Conservation (phyloP, 2,797 vertebrate species). For the Sus cebifrons region DNA sequence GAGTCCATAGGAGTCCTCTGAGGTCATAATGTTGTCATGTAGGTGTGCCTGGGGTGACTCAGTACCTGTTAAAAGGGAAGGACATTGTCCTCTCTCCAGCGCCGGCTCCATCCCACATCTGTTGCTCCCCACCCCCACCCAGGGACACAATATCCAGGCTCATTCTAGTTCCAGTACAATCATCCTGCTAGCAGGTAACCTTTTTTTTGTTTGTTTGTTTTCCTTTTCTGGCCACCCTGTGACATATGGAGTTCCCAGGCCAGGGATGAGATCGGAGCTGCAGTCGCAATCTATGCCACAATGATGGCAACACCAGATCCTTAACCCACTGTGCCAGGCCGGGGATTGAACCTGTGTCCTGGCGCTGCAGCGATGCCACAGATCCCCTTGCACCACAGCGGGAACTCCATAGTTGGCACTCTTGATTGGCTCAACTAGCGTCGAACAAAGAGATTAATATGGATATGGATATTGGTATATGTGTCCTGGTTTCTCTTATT, state of each 20-base stretch:
- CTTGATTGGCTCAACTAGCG: slow-evolving; percentile 27
- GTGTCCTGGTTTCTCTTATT: slow-evolving; percentile 21
- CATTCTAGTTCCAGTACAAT: slow-evolving; percentile 10
- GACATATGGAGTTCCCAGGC: no score
- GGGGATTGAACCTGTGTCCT: no score
- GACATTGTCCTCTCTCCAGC: not conserved
- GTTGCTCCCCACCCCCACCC: not conserved
- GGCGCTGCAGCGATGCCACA: no score
- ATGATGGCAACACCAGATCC: no score
- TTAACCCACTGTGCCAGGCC: no score
- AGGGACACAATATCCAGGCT: not conserved
- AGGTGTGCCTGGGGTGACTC: not conserved
- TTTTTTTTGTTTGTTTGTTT: no score
- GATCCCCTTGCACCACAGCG: no score
- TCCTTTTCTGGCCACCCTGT: no score
- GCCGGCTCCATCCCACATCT: not conserved
- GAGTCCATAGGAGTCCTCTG: not conserved
- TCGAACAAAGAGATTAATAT: slow-evolving; percentile 39
- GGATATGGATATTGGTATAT: not conserved
- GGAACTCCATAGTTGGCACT: not conserved
- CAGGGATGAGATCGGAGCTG: no score
- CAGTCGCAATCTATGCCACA: no score
- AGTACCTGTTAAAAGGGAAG: not conserved
- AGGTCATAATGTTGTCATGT: slow-evolving; percentile 6
- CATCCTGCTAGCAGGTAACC: not conserved